Percentiles rank a stretch among this genome's conserved stretches.
Conservation (phyloP, 2,888 invertebrate genomes). For the Lamellibrachia satsuma region DNA sequence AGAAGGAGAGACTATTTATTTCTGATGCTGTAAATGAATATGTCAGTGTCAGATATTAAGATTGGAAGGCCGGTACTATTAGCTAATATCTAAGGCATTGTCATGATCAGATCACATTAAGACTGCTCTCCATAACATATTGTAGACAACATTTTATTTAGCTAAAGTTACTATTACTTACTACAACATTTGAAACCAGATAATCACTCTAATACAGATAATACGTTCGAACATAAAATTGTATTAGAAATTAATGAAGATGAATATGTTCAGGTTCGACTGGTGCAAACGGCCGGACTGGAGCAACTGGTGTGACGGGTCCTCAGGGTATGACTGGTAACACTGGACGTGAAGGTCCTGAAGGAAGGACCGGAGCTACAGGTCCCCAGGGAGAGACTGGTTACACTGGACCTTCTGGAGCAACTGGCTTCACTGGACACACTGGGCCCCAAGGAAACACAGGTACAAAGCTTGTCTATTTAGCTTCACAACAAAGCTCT, state of each 20-base stretch:
- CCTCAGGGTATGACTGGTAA: background rate
- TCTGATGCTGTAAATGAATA: too few relatives aligned
- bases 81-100: too few relatives aligned
- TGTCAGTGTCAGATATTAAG: too few relatives aligned
- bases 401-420: constrained; percentile 3
- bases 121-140: too few relatives aligned
- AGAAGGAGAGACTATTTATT: too few relatives aligned
- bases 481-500: background rate
- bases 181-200: too few relatives aligned
- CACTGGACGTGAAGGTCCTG: background rate
- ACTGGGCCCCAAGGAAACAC: constrained; percentile 2
- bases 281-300: background rate
- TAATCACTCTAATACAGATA: background rate
- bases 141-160: too few relatives aligned
- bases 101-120: too few relatives aligned
- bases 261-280: background rate
- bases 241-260: background rate
- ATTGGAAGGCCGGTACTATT: too few relatives aligned
- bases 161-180: too few relatives aligned
- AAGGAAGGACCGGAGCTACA: background rate
- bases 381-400: constrained; percentile 5
- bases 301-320: background rate
- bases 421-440: background rate
- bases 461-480: background rate
- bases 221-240: background rate